Percentiles rank a stretch among this genome's conserved stretches.
These are phyloP conservation scores for Thaleichthys pacificus DNA, from an alignment of 2,797 vertebrate genomes.

Conservation along the genomic window DNA sequence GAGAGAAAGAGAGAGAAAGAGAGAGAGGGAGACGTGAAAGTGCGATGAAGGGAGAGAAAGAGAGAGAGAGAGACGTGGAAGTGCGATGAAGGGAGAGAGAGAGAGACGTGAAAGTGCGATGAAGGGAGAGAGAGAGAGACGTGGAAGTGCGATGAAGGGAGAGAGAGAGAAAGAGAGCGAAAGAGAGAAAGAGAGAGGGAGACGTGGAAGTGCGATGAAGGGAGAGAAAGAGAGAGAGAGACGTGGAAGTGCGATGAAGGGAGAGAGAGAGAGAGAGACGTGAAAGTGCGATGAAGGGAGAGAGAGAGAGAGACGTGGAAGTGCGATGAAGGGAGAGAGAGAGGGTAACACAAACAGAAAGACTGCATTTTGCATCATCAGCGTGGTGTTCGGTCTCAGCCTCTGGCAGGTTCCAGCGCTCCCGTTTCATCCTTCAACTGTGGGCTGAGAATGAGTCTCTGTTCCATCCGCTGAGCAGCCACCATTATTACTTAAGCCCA, in stretches of 20 bases:
- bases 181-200: background rate
- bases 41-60: too few relatives aligned
- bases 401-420: constrained; percentile 44
- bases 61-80: background rate
- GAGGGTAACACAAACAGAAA: background rate
- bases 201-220: background rate
- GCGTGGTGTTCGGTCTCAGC: constrained; percentile 23
- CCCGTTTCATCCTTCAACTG: constrained; percentile 51
- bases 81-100: background rate
- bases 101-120: too few relatives aligned
- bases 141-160: background rate
- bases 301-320: background rate
- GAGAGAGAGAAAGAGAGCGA: too few relatives aligned
- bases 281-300: background rate
- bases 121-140: background rate
- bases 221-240: background rate
- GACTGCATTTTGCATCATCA: background rate
- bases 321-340: background rate
- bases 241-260: background rate
- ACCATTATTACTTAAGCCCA: constrained; percentile 69
- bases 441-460: constrained; percentile 59
- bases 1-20: background rate
- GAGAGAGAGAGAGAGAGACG: background rate
- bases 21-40: too few relatives aligned
- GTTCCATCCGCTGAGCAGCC: constrained; percentile 49